Base-by-base conservation (phyloP, 30 jellyfish, hydroid and myxozoan genomes). In the Aurelia aurita region DNA sequence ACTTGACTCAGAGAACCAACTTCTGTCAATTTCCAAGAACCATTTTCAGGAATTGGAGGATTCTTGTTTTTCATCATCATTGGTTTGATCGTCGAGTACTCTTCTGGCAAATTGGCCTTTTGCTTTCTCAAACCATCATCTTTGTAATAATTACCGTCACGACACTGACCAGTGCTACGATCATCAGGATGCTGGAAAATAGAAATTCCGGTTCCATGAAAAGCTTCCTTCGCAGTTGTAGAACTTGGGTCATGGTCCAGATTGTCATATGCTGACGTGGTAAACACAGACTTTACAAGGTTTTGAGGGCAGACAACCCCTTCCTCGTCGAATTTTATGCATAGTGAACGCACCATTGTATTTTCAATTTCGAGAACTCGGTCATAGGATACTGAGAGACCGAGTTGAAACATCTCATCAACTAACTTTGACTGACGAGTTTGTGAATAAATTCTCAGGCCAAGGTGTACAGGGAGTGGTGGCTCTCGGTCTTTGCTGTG, bases 131-230 rank as follows among this genome's bases (percentile, higher is more conserved):
- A 72, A 44, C 74, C 29, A 72, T 72, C 75, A 72, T 72, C 84
- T 72, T 72, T 72, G 84, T 72, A 32, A 72, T 72, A 72, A 22
- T 25, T 20, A 13, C 84, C 32, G 43, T 72, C 74, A 72, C 72
- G 84, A 46, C 29, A 35, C 28, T 58, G 43, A 61, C 84, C 89
- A 23, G 55, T 55, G 32, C 68, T 70, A 27, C 34, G 31, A 44
- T 49, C 61, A 82, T 69, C 87, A 31, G 86, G 87, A 58, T 82
- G 92, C 87, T 82, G 87, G 51, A 66, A 82, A 25, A 82, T 39
- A 22, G 90, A 79, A 34, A 69, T 65, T 51, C 92, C 92, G 8
- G 86, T 82, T 49, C 92, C 92, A 55, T 82, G 92, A 54, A 82
- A 82, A 19, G 86, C 62, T 44, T 82, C 87, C 55, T 82, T 54